Evolutionary conservation across 2,888 invertebrate genomes (phyloP).

Genomic region (Neoascia interrupta): DNA sequence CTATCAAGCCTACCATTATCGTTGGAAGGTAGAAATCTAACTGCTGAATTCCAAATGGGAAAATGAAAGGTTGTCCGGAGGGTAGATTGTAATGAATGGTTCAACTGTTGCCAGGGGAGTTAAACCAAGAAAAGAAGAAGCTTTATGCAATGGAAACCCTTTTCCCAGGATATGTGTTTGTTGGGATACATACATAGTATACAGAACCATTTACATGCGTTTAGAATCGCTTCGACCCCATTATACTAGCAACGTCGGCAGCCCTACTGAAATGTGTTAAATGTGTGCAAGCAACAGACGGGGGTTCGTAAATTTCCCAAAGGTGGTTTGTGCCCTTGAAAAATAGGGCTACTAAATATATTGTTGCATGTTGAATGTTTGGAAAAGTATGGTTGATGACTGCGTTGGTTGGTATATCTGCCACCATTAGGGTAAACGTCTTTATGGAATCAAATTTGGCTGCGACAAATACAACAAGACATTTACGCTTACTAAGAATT

Average conservation of each 20-base stretch:
- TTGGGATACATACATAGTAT: not conserved
- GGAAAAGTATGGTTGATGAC: too few species aligned
- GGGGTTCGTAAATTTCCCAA: constrained; percentile 2
- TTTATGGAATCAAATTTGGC: too few species aligned
- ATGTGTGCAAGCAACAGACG: not conserved
- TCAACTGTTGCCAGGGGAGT: constrained; percentile 36
- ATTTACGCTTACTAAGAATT: too few species aligned
- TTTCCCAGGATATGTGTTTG: not conserved
- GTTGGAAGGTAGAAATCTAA: constrained; percentile 35
- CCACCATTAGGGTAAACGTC: too few species aligned
- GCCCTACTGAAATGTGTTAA: too few species aligned
- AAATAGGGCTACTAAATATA: not conserved
- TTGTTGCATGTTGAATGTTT: too few species aligned
- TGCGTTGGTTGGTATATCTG: too few species aligned
- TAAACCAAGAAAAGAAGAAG: not conserved
- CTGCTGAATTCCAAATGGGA: constrained; percentile 41
- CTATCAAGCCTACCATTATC: constrained; percentile 37
- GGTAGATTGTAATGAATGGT: constrained; percentile 34
- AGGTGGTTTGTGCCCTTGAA: not conserved
- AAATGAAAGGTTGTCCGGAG: constrained; percentile 30
- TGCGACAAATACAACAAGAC: too few species aligned
- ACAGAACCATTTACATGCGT: not conserved
- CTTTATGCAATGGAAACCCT: constrained; percentile 5
- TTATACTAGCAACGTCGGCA: not conserved
- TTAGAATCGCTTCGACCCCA: not conserved